Evolutionary conservation across 2,888 invertebrate genomes (phyloP), one percentile per base, ranked within the genome.

Genomic region (Xylophagus ater): DNA sequence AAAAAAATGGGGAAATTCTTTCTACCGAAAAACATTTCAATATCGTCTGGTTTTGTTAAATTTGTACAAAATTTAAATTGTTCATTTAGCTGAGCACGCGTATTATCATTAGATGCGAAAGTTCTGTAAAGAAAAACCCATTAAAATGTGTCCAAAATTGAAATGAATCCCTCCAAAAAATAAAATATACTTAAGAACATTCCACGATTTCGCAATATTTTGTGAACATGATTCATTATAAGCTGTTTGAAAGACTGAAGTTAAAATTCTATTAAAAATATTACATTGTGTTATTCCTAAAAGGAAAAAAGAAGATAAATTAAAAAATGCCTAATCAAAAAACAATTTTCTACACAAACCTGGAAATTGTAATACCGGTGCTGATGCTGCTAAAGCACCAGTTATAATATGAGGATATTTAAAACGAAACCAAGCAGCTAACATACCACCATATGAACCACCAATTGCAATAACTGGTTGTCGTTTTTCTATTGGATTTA

Each of bases 401-500:
- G 71, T 67, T 7, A 93, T 78, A 21, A 87, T 57, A 56, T 89
- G 84, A 0, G 96, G 96, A 66, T 96, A 97, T 65, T 96, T 97
- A 63, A 93, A 83, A 24, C 96, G 74, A 54, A 97, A 74, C 86
- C 96, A 98, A 0, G 96, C 86, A 1, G 96, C 74, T 19, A 98
- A 65, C 97, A 98, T 97, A 19, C 97, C 97, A 1, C 97, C 97
- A 60, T 98, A 97, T 0, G 93, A 94, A 0, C 97, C 80, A 41
- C 80, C 80, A 60, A 80, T 77, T 2, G 84, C 84, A 47, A 97
- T 79, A 4, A 96, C 87, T 0, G 90, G 85, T 51, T 80, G 74
- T 40, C 67, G 57, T 9, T 66, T 64, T 25, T 47, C 50, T 15
- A 34, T 40, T 1, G 51, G 54, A 13, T 51, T 48, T 10, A 51